Evolutionary conservation across 2,888 invertebrate genomes (phyloP), one percentile per base, ranked within the genome.

Genomic region (Onchidella celtica): DNA sequence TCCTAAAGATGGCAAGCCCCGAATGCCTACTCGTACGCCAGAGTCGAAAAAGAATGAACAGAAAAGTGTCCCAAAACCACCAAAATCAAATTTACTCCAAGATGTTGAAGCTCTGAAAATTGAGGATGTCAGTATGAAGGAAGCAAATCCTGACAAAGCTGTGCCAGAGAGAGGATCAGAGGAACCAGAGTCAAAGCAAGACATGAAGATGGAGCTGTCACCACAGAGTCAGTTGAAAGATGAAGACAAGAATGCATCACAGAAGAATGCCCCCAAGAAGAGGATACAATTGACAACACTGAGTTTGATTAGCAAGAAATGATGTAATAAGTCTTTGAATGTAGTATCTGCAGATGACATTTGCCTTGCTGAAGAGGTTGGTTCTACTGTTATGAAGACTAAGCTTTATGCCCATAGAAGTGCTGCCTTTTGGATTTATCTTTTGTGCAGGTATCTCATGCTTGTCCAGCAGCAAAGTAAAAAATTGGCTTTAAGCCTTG

Each of bases 201-300:
- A 21, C 1, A 36, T 17, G 47, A n/a, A n/a, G n/a, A n/a, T n/a
- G n/a, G n/a, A n/a, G n/a, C n/a, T n/a, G n/a, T n/a, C n/a, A n/a
- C n/a, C n/a, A n/a, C n/a, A n/a, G n/a, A n/a, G n/a, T n/a, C n/a
- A n/a, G n/a, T n/a, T n/a, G 1, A 69, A 27, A 14, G 69, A 69
- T 9, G 27, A 47, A 11, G 69, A 47, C 11, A 27, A 47, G 11
- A 47, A 57, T 32, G 76, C 65, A 17, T 14, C 2, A 38, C 21
- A n/a, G 1, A 40, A 76, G 32, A 66, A 76, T n/a, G 66, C 9
- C 14, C 61, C 40, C 36, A 78, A 78, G 68, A 78, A 68, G 36
- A 78, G 78, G 38, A 61, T 78, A 29, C 78, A 78, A 61, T 34
- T 77, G 11, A 77, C 68, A 4, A 77, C 77, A 32, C n/a, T 75